Percentiles rank a stretch among this genome's conserved stretches.
phyloP scores from a whole-genome alignment of 2,113 vertebrate genomes.

The Loxodonta africana region DNA sequence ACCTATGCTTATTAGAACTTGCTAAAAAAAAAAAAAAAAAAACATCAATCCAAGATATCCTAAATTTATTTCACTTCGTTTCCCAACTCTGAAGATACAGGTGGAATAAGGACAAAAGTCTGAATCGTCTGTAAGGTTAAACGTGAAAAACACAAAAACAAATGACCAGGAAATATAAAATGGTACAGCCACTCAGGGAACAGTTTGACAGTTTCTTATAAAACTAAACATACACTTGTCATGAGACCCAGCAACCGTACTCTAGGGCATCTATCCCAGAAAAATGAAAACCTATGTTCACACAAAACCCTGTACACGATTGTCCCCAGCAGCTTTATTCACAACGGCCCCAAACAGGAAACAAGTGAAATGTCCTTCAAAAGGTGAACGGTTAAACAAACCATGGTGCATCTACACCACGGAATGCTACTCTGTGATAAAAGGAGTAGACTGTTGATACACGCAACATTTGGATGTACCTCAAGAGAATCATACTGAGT shows the following conservation, averaged over 20 bases:
- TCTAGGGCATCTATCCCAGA: neutral
- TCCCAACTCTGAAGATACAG: neutral
- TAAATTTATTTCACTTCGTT: conserved; percentile 23
- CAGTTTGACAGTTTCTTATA: neutral
- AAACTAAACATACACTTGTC: neutral
- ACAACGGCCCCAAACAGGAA: accelerated
- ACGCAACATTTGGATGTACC: accelerated
- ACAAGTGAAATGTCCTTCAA: neutral
- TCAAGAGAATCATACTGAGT: neutral
- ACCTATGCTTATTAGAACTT: conserved; percentile 12
- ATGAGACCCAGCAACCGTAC: neutral
- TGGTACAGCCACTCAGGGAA: neutral
- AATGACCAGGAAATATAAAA: neutral
- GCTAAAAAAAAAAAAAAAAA: neutral
- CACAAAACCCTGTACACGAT: neutral
- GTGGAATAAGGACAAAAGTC: neutral
- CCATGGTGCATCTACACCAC: accelerated
- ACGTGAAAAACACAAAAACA: neutral
- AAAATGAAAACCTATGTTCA: neutral
- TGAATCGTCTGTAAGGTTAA: neutral
- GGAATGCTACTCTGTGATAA: no score
- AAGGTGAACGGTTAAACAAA: neutral
- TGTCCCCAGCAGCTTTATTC: neutral
- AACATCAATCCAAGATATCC: neutral
- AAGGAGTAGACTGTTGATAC: neutral